A percentile compares a stretch with the other conserved stretches of the same genome.
phyloP scores from a whole-genome alignment of 2,888 invertebrate genomes.

The Pyralis farinalis region DNA sequence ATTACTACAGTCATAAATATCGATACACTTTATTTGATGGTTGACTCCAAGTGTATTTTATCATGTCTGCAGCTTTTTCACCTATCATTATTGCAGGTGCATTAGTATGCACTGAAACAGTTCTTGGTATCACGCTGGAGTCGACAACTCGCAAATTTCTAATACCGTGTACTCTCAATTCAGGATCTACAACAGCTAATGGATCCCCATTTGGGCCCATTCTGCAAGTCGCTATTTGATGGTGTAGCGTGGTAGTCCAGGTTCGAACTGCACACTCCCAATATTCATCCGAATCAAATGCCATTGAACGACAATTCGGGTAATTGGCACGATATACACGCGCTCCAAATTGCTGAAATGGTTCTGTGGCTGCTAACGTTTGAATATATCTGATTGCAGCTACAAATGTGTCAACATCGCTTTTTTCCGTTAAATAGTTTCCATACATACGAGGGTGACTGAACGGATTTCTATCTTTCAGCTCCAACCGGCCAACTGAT shows the following conservation, averaged over 20 bases:
- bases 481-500: slow-evolving; percentile 85
- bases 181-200: slow-evolving; percentile 83
- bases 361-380: slow-evolving; percentile 76
- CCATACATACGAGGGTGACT: slow-evolving; percentile 89
- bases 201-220: slow-evolving; percentile 85
- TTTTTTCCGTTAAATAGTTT: slow-evolving; percentile 86
- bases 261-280: slow-evolving; percentile 86
- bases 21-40: background rate
- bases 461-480: slow-evolving; percentile 87
- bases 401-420: slow-evolving; percentile 81
- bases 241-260: slow-evolving; percentile 82
- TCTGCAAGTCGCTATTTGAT: slow-evolving; percentile 85
- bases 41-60: slow-evolving; percentile 76
- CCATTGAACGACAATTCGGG: slow-evolving; percentile 70
- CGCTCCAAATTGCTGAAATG: slow-evolving; percentile 81
- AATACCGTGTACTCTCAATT: slow-evolving; percentile 82
- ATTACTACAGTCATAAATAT: no score
- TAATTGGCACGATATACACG: slow-evolving; percentile 70
- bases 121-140: slow-evolving; percentile 84
- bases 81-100: slow-evolving; percentile 87
- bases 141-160: slow-evolving; percentile 83
- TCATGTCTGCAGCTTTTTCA: slow-evolving; percentile 85
- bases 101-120: slow-evolving; percentile 84
- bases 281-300: slow-evolving; percentile 83
- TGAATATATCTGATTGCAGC: slow-evolving; percentile 83